These are phyloP conservation scores for Stegophylla sp. DNA, from an alignment of 2,888 invertebrate species.

Conservation along the genomic window DNA sequence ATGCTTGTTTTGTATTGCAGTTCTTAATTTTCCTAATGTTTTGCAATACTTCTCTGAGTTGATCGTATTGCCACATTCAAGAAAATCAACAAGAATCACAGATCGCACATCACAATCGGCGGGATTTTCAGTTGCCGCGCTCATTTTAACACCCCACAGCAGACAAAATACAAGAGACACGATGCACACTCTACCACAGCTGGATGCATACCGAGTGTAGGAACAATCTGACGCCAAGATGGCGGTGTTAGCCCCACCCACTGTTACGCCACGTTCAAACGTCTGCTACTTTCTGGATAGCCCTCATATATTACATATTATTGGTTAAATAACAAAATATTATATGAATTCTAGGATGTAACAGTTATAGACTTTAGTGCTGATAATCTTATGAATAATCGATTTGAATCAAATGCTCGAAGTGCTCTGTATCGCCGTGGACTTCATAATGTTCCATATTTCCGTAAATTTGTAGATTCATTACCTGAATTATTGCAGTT, in stretches of 20 bases:
- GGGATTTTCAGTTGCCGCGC: background rate
- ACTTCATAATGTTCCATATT: constrained; percentile 68
- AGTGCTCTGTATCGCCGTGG: constrained; percentile 63
- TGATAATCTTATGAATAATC: constrained; percentile 62
- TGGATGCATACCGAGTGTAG: background rate
- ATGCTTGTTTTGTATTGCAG: no score
- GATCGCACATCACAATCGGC: background rate
- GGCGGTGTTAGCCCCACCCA: background rate
- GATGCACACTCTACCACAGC: background rate
- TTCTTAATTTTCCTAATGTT: background rate
- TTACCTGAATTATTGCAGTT: constrained; percentile 68
- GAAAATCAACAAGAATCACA: constrained; percentile 3
- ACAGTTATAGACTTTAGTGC: constrained; percentile 50
- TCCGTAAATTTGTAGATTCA: constrained; percentile 66
- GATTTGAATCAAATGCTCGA: constrained; percentile 55
- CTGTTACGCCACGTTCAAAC: background rate
- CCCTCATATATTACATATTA: no score
- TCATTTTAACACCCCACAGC: background rate
- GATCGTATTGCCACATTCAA: no score
- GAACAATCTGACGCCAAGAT: background rate
- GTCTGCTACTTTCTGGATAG: background rate
- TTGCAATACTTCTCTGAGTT: background rate
- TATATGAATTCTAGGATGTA: constrained; percentile 31
- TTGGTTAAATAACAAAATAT: no score
- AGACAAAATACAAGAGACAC: background rate